phyloP scores from a whole-genome alignment of 1,140 invertebrate genomes.

The Chrysoperla carnea region DNA sequence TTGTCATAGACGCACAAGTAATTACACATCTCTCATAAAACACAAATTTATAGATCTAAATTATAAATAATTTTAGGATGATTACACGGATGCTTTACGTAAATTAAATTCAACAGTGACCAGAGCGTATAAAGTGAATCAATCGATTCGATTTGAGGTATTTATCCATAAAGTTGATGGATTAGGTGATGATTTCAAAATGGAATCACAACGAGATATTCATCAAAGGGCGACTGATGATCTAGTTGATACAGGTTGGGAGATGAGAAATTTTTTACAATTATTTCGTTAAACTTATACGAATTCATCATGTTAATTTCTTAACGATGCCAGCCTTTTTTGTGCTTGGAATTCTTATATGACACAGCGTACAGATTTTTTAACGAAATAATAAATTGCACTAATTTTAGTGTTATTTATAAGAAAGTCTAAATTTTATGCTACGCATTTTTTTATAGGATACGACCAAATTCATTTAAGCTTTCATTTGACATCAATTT shows the following conservation, averaged over 20 bases:
- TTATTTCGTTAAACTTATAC: not conserved
- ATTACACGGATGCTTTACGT: constrained; percentile 88
- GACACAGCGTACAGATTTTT: not conserved
- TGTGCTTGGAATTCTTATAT: too few species aligned
- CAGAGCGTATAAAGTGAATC: constrained; percentile 92
- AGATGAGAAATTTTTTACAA: constrained; percentile 6
- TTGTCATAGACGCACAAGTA: constrained; percentile 98
- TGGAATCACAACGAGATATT: constrained; percentile 96
- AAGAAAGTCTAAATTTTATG: not conserved
- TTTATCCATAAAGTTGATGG: constrained; percentile 99
- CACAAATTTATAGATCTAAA: constrained; percentile 1
- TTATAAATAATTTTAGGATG: constrained; percentile 82
- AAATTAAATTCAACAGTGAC: constrained; percentile 85
- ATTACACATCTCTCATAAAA: constrained; percentile 1
- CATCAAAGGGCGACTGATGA: constrained; percentile 94
- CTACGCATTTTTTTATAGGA: constrained; percentile 24
- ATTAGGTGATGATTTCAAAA: constrained; percentile 95
- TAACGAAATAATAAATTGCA: too few species aligned
- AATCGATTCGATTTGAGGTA: constrained; percentile 93
- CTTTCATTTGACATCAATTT: constrained; percentile 97
- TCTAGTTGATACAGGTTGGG: constrained; percentile 64
- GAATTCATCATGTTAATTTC: constrained; percentile 1
- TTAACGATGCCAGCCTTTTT: constrained; percentile 1
- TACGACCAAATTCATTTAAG: constrained; percentile 75
- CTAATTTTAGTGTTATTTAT: too few species aligned